Conservation (phyloP, 2,797 vertebrate genomes). For the Muraenolepis orangiensis region DNA sequence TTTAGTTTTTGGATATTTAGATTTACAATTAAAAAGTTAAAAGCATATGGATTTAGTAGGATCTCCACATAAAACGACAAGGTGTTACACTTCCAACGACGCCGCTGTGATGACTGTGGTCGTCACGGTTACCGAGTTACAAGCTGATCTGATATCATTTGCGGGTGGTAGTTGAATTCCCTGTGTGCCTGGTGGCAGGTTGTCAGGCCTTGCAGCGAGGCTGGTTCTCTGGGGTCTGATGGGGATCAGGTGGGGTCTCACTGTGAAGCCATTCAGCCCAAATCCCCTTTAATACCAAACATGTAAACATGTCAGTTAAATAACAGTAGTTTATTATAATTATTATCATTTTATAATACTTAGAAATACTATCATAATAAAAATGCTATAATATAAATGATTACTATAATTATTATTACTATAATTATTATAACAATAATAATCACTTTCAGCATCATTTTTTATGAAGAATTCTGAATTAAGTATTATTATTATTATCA, state of each 20-base stretch:
- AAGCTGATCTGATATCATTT: background rate
- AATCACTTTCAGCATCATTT: background rate
- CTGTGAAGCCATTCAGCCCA: too few relatives aligned
- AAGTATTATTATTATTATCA: background rate
- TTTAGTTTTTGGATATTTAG: constrained; percentile 14
- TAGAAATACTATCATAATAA: background rate
- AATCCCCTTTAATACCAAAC: background rate
- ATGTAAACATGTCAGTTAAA: background rate
- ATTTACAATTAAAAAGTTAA: background rate
- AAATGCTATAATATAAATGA: background rate
- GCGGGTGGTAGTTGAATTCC: background rate
- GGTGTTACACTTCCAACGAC: too few relatives aligned
- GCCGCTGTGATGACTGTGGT: background rate
- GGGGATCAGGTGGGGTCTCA: background rate
- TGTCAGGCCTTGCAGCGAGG: background rate
- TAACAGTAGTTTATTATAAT: background rate
- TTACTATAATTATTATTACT: background rate
- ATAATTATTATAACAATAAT: background rate
- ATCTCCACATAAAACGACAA: too few relatives aligned
- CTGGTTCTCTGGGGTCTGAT: background rate
- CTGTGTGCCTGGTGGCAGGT: too few relatives aligned
- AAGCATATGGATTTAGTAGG: too few relatives aligned
- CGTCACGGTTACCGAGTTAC: background rate
- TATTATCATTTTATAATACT: background rate
- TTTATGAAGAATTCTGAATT: background rate